Base-by-base conservation (phyloP, 1,140 invertebrate genomes). In the Schlechtendalia chinensis region DNA sequence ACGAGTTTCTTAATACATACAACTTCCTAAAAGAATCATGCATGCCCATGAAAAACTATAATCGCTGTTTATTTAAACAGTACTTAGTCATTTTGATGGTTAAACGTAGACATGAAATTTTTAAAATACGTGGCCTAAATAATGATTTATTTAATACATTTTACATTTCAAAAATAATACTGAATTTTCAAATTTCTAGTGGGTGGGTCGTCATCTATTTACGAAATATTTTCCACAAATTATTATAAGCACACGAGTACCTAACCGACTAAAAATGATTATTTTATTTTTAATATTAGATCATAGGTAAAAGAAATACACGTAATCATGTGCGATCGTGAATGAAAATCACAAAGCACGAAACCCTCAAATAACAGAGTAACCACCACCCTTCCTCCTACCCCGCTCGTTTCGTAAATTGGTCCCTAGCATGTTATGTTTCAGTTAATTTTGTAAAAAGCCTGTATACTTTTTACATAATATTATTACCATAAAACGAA, bases 361-460 rank as follows among this genome's bases (percentile, higher is more conserved):
- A 69, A 69, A 12, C 32, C 22, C 39, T 47, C 17, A 47, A 47
- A 39, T 65, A 65, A 39, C 29, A 12, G 1, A 24, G 8, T 11
- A 5, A 39, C 19, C 32, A n/a, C 14, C 32, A 47, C 39, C 65
- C 65, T 8, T 8, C 8, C 8, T 39, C 32, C 8, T 4, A 4
- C 3, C 8, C 32, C 32, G 3, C 8, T 69, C n/a, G 22, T 69
- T 69, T 24, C 14, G 45, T 24, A 69, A 69, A 69, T 69, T 69
- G 65, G 11, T 45, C 14, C 39, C 17, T 45, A 47, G 65, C 65
- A 69, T 47, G 65, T 69, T 24, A 47, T 47, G 6, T 69, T 69
- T 45, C 65, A 47, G 65, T 69, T 69, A 69, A 69, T 69, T 47
- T 47, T 24, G n/a, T 24, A 69, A 22, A 5, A 47, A 67, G n/a